Evolutionary conservation across 2,888 invertebrate species (phyloP).

Genomic region (Chymomyza procnemis): DNA sequence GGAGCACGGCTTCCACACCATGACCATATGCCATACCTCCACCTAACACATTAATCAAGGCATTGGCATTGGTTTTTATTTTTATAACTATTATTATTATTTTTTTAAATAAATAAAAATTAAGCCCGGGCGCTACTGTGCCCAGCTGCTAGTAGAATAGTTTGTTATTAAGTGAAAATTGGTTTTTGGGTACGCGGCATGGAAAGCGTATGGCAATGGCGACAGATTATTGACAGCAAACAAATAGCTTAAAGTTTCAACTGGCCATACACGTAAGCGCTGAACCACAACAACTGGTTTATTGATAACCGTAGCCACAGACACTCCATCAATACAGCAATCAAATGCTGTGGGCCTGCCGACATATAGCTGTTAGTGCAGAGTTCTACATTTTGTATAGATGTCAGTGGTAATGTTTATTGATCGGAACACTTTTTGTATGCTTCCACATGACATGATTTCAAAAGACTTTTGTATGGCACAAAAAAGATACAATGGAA

Average conservation of each 20-base stretch:
- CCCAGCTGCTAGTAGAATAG: conserved; percentile 15
- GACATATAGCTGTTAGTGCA: conserved; percentile 5
- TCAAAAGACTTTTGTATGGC: neutral
- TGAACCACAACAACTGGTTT: conserved; percentile 27
- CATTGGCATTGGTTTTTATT: conserved; percentile 26
- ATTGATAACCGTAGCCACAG: conserved; percentile 43
- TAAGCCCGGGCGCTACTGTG: conserved; percentile 32
- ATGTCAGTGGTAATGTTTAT: conserved; percentile 53
- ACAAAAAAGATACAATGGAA: neutral
- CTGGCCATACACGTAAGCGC: conserved; percentile 14
- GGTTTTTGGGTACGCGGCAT: conserved; percentile 11
- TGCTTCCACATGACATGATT: conserved; percentile 56
- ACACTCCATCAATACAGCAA: neutral
- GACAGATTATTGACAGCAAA: conserved; percentile 61
- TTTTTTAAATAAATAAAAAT: conserved; percentile 52
- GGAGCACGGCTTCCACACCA: neutral
- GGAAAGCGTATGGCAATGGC: conserved; percentile 47
- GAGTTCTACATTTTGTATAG: conserved; percentile 53
- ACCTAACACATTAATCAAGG: conserved; percentile 23
- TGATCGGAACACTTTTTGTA: conserved; percentile 44
- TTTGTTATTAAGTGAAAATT: conserved; percentile 50
- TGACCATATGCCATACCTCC: conserved; percentile 4
- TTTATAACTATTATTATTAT: neutral
- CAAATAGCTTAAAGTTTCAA: conserved; percentile 40
- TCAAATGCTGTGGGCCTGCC: conserved; percentile 2